Evolutionary conservation across 2,888 invertebrate genomes (phyloP), one percentile per base, ranked within the genome.

Genomic region (Coecobrya sp.): DNA sequence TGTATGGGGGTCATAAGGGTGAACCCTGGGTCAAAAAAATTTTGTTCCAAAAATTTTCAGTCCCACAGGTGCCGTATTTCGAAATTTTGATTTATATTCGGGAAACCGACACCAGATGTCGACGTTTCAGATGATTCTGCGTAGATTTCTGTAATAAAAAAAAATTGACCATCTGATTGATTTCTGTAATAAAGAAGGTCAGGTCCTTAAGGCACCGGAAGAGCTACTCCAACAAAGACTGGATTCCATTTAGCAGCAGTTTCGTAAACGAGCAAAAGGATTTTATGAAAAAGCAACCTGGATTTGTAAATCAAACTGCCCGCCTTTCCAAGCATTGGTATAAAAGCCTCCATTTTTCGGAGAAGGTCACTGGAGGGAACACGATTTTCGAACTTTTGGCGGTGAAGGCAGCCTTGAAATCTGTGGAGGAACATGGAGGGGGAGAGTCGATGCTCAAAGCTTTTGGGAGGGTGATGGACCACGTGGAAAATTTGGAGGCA

Each of bases 261-360:
- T 19, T 73, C 1, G 65, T 55, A 1, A 68, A 86, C 7, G 19
- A 27, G 0, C 70, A 73, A 30, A 27, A 70, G 16, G 19, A 13
- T 0, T 86, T 86, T 22, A 30, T 86, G 68, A 70, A 30, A 22
- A 7, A 68, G 3, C 86, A 73, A 73, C 36, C 25, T 30, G 27
- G 19, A 13, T 86, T 73, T 36, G 52, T 27, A 1, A 42, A 73
- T 11, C 25, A 19, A 16, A 10, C 73, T 11, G 86, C 52, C 11
- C 70, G 86, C 2, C 49, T 86, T 7, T 16, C 70, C 16, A 86
- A 86, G 22, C 45, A 59, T n/a, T 86, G 86, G 52, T 86, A 10
- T 19, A 86, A 52, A 55, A 27, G 30, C 7, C 8, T 68, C 13
- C 19, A 55, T 3, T 27, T 25, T n/a, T 10, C 19, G 0, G 52